Evolutionary conservation across 2,888 invertebrate species (phyloP), one percentile per base, ranked within the genome.

Genomic region (Pandemis corylana): DNA sequence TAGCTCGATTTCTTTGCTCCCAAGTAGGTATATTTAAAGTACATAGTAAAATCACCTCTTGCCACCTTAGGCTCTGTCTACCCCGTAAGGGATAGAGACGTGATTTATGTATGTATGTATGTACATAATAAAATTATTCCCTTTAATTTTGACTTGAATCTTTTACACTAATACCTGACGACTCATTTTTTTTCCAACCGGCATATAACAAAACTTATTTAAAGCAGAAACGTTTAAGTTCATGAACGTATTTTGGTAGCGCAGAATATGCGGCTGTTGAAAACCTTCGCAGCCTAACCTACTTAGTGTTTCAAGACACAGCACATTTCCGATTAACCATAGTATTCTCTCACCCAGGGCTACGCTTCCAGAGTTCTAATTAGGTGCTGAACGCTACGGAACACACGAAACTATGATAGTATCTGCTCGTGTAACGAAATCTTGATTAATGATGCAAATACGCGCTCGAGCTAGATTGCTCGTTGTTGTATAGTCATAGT

Each of bases 391-490:
- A 44, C 20, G 61, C 59, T 74, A 49, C 44, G 36, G 49, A 36
- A 68, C 64, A 71, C 53, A 71, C 66, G 67, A 63, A 69, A 62
- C 75, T 71, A 71, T 73, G 73, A 73, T 67, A 75, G 66, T 42
- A 61, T n/a, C 59, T 59, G 28, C 20, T 65, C 65, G 66, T 56
- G 67, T 62, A 63, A 56, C 71, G 71, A 71, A 71, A 71, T 71
- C 70, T 75, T 71, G 75, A 75, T 75, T 75, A 75, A 75, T 71
- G 75, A 75, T 71, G 75, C 62, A 75, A 67, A 71, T 70, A 75
- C 59, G 59, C 61, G 62, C 67, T 70, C 28, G 13, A 68, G 68
- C 66, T 46, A 62, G 63, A 67, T 70, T 62, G 70, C 61, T 75
- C 12, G 59, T 42, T 53, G 61, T 70, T 69, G 46, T 68, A 41